A percentile compares a stretch with the other conserved stretches of the same genome.
Conservation (phyloP, 2,797 vertebrate genomes). For the Argya squamiceps region DNA sequence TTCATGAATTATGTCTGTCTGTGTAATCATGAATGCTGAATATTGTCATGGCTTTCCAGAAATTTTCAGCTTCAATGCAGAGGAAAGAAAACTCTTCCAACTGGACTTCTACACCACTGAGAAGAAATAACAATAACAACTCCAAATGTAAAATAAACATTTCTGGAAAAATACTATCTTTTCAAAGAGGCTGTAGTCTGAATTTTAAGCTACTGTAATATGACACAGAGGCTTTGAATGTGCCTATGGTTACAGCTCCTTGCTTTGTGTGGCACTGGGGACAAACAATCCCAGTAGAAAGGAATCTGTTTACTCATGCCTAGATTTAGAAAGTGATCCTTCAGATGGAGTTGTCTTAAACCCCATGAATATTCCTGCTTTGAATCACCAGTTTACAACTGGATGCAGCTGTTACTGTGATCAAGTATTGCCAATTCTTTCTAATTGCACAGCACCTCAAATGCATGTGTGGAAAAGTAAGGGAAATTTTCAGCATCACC, state of each 20-base stretch:
- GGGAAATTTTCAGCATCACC: background rate
- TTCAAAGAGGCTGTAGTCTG: slow-evolving; percentile 63
- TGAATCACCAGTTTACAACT: background rate
- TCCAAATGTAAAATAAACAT: slow-evolving; percentile 78
- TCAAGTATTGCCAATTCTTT: background rate
- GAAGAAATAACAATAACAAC: slow-evolving; percentile 79
- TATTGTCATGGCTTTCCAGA: slow-evolving; percentile 77
- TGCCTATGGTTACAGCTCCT: slow-evolving; percentile 25
- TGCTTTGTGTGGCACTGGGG: background rate
- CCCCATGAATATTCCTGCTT: background rate
- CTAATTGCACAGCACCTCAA: background rate
- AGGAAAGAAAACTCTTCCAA: slow-evolving; percentile 76
- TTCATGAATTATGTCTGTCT: slow-evolving; percentile 75
- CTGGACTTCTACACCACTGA: slow-evolving; percentile 73
- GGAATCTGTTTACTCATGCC: background rate
- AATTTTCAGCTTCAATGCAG: slow-evolving; percentile 71
- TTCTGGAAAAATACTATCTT: slow-evolving; percentile 75
- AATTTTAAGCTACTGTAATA: slow-evolving; percentile 66
- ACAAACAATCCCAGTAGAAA: background rate
- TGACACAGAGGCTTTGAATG: slow-evolving; percentile 19
- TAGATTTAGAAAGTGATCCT: background rate
- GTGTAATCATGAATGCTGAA: slow-evolving; percentile 78
- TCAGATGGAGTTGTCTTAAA: background rate
- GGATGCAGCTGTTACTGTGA: background rate
- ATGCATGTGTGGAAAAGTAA: background rate